These are phyloP conservation scores for Carassius auratus DNA, from an alignment of 2,113 vertebrate species.

Conservation along the genomic window DNA sequence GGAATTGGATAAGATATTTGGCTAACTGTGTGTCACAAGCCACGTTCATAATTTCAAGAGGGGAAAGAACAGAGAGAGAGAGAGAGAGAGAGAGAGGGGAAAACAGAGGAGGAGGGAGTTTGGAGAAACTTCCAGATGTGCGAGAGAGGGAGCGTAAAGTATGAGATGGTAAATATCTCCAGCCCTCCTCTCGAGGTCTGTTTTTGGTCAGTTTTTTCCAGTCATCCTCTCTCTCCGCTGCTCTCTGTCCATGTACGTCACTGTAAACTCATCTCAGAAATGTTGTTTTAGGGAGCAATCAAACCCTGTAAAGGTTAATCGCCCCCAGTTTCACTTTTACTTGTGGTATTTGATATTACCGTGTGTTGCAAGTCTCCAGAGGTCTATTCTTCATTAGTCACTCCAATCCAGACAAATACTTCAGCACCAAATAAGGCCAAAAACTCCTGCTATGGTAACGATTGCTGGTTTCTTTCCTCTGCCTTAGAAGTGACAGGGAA, in stretches of 20 bases:
- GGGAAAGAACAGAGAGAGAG: background rate
- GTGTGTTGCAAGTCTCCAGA: background rate
- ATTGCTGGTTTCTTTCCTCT: slow-evolving; percentile 37
- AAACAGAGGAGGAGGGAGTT: slow-evolving; percentile 23
- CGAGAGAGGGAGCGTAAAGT: slow-evolving; percentile 19
- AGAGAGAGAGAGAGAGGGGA: background rate
- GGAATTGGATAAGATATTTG: slow-evolving; percentile 36
- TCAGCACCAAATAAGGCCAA: slow-evolving; percentile 37
- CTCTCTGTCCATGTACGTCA: slow-evolving; percentile 23
- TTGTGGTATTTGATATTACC: slow-evolving; percentile 20
- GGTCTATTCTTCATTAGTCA: slow-evolving; percentile 32
- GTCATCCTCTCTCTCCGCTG: slow-evolving; percentile 3
- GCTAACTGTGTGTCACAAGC: slow-evolving; percentile 37
- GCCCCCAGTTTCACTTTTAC: slow-evolving; percentile 14
- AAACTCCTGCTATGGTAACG: slow-evolving; percentile 29
- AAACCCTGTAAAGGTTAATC: slow-evolving; percentile 41
- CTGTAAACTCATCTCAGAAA: slow-evolving; percentile 33
- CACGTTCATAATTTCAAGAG: slow-evolving; percentile 27
- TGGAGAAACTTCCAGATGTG: slow-evolving; percentile 63
- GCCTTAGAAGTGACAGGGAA: slow-evolving; percentile 64
- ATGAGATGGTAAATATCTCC: slow-evolving; percentile 13
- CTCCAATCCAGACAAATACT: slow-evolving; percentile 26
- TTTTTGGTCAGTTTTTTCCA: background rate
- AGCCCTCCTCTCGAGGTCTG: slow-evolving; percentile 17
- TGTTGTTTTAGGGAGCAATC: slow-evolving; percentile 31